These are phyloP conservation scores for Antennarius striatus DNA, from an alignment of 2,113 vertebrate species.

Conservation along the genomic window DNA sequence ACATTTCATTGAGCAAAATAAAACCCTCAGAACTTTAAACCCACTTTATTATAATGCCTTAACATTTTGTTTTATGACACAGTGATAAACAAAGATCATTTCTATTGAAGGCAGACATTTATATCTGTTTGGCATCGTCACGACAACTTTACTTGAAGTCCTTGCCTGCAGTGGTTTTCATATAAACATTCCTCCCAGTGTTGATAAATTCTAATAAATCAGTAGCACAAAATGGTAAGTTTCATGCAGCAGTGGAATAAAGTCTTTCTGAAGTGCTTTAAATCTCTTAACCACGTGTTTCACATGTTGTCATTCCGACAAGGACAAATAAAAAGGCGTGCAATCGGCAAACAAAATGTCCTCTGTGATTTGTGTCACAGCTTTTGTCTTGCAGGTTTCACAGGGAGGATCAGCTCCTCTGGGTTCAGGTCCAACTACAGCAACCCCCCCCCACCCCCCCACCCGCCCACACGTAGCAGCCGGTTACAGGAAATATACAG, in stretches of 20 bases:
- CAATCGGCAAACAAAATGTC: background rate
- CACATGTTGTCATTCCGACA: background rate
- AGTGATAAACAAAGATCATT: conserved; percentile 17
- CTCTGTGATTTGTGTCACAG: conserved; percentile 18
- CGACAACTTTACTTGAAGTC: background rate
- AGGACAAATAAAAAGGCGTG: background rate
- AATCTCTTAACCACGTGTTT: background rate
- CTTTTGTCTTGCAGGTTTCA: conserved; percentile 1
- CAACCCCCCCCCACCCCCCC: too few relatives aligned
- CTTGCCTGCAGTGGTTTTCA: background rate
- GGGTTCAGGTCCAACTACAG: too few relatives aligned
- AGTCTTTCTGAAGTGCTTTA: background rate
- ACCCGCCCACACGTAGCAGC: too few relatives aligned
- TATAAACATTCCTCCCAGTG: background rate
- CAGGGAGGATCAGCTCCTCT: too few relatives aligned
- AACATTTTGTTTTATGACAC: conserved; percentile 18
- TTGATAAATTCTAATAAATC: background rate
- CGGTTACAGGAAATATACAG: too few relatives aligned
- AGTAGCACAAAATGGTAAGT: background rate
- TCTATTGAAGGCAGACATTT: too few relatives aligned
- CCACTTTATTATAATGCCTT: conserved; percentile 37
- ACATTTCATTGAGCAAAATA: too few relatives aligned
- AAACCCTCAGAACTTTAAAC: too few relatives aligned
- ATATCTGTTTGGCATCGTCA: too few relatives aligned
- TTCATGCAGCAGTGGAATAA: background rate